phyloP scores from a whole-genome alignment of 1,140 invertebrate species.

The Fopius arisanus region DNA sequence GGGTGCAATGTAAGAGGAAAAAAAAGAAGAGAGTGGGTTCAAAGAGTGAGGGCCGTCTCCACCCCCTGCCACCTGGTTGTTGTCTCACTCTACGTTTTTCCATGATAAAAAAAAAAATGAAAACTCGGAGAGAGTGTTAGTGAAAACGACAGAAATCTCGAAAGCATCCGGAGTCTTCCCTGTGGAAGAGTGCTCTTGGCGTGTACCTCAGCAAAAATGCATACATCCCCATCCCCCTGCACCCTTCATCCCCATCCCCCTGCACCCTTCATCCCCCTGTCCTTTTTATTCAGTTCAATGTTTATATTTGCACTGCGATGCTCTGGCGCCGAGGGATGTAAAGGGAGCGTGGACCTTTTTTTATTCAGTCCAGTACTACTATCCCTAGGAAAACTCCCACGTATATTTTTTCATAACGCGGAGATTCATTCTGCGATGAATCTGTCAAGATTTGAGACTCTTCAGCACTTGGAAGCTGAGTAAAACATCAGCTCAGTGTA shows the following conservation, averaged over 20 bases:
- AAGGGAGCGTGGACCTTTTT: slow-evolving; percentile 8
- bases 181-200: neutral
- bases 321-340: neutral
- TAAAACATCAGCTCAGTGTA: too few relatives aligned
- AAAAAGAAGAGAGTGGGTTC: neutral
- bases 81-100: neutral
- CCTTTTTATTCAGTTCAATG: slow-evolving; percentile 16
- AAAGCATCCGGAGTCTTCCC: neutral
- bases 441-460: neutral
- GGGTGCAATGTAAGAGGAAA: neutral
- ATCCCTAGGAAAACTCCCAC: neutral
- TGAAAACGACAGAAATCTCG: slow-evolving; percentile 6
- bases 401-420: neutral
- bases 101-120: neutral
- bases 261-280: neutral
- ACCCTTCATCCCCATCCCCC: neutral
- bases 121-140: neutral
- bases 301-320: slow-evolving; percentile 21
- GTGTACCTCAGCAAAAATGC: slow-evolving; percentile 19
- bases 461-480: too few relatives aligned
- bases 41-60: neutral
- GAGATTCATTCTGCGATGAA: slow-evolving; percentile 2
- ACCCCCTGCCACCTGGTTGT: neutral
- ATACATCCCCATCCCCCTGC: neutral
- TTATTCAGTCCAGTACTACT: neutral